These are phyloP conservation scores for Lepilemur ruficaudatus DNA, from an alignment of 2,797 vertebrate genomes.

Conservation along the genomic window DNA sequence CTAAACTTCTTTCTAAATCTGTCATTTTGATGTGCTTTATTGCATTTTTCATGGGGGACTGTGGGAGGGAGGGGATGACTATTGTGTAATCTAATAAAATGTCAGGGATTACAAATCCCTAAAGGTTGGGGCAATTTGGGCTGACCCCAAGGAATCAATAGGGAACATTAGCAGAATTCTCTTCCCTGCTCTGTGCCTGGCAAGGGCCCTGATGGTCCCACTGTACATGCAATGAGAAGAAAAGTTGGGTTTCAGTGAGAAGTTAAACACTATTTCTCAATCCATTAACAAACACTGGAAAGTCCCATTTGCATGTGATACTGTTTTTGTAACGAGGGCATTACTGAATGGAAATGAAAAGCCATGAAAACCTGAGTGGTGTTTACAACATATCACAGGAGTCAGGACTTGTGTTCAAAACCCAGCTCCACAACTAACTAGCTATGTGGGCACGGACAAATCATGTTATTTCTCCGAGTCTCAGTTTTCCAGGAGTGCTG, in stretches of 20 bases:
- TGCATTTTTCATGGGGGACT: background rate
- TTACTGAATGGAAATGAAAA: background rate
- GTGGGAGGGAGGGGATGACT: background rate
- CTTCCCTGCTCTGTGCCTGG: background rate
- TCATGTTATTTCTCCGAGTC: background rate
- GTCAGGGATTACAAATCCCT: background rate
- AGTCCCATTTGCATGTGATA: slow-evolving; percentile 34
- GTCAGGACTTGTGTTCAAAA: background rate
- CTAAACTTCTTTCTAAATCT: background rate
- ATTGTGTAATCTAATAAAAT: background rate
- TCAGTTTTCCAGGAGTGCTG: background rate
- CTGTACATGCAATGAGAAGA: background rate
- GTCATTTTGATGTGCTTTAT: background rate
- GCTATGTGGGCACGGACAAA: background rate
- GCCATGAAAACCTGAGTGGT: slow-evolving; percentile 50
- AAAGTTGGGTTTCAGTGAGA: background rate
- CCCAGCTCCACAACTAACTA: background rate
- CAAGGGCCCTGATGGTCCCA: background rate
- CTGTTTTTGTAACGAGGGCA: slow-evolving; percentile 21
- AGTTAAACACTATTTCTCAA: background rate
- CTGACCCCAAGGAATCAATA: background rate
- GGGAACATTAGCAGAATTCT: background rate
- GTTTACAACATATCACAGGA: background rate
- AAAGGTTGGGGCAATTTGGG: background rate
- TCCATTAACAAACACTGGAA: slow-evolving; percentile 36